Evolutionary conservation across 2,888 invertebrate species (phyloP).

Genomic region (Drosophila kanekoi): DNA sequence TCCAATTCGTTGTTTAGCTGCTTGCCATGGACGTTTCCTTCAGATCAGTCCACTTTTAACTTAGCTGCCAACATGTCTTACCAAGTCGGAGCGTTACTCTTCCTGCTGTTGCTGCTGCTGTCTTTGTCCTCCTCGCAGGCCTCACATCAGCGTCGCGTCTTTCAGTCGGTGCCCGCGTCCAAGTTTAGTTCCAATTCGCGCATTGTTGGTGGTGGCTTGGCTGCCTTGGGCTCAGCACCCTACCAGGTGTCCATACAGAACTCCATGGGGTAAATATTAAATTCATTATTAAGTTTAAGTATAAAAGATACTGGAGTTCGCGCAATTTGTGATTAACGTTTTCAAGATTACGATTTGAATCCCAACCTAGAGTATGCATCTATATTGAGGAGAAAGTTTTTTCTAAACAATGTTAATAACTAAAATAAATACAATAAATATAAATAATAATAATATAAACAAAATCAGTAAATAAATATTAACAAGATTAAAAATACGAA

Average conservation of each 20-base stretch:
- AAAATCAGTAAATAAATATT: too few species aligned
- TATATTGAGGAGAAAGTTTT: too few species aligned
- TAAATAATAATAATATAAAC: too few species aligned
- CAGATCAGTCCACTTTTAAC: conserved; percentile 58
- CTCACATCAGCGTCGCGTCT: conserved; percentile 31
- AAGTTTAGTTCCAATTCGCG: conserved; percentile 43
- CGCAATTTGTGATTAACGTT: too few species aligned
- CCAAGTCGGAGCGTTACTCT: conserved; percentile 27
- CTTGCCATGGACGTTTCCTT: conserved; percentile 11
- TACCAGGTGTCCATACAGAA: conserved; percentile 84
- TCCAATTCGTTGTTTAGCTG: conserved; percentile 50
- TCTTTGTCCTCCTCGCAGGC: conserved; percentile 46
- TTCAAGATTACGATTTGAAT: too few species aligned
- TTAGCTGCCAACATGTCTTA: conserved; percentile 56
- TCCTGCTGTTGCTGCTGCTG: conserved; percentile 24
- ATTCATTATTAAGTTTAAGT: not conserved
- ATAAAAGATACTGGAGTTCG: too few species aligned
- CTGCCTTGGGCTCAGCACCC: conserved; percentile 71
- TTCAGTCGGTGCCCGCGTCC: conserved; percentile 14
- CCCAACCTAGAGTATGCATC: too few species aligned
- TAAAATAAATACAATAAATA: too few species aligned
- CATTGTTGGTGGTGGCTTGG: conserved; percentile 75
- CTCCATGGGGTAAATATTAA: conserved; percentile 43
- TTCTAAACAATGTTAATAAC: too few species aligned
- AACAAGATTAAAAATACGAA: too few species aligned